Conservation (phyloP, 2,888 invertebrate species). For the Pterostichus madidus region DNA sequence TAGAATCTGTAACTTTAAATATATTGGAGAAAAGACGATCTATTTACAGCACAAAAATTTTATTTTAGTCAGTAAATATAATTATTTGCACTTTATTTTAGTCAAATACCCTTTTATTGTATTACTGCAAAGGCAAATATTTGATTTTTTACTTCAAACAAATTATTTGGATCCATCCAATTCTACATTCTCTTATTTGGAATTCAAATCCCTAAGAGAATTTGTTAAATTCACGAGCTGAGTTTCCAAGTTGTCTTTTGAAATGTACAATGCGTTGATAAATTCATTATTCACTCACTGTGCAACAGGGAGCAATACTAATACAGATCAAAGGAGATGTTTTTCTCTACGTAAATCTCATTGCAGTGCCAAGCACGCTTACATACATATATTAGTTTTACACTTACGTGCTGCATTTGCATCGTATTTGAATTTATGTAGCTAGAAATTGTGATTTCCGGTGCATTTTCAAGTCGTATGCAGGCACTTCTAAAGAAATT, state of each 20-base stretch:
- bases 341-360: background rate
- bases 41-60: too few species aligned
- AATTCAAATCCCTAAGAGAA: background rate
- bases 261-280: slow-evolving; percentile 14
- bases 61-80: background rate
- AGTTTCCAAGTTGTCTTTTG: background rate
- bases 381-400: too few species aligned
- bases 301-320: slow-evolving; percentile 5
- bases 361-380: too few species aligned
- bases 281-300: slow-evolving; percentile 23
- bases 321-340: background rate
- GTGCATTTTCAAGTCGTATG: too few species aligned
- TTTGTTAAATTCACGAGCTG: background rate
- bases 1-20: too few species aligned
- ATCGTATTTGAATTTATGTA: too few species aligned
- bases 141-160: slow-evolving; percentile 32
- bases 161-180: background rate
- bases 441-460: too few species aligned
- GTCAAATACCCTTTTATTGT: background rate
- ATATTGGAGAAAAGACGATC: too few species aligned
- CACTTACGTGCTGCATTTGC: too few species aligned
- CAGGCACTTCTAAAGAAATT: too few species aligned
- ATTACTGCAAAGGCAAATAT: slow-evolving; percentile 5
- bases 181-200: background rate
- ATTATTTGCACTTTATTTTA: background rate